Evolutionary conservation across 2,113 vertebrate genomes (phyloP).

Genomic region (Pycnonotus jocosus): DNA sequence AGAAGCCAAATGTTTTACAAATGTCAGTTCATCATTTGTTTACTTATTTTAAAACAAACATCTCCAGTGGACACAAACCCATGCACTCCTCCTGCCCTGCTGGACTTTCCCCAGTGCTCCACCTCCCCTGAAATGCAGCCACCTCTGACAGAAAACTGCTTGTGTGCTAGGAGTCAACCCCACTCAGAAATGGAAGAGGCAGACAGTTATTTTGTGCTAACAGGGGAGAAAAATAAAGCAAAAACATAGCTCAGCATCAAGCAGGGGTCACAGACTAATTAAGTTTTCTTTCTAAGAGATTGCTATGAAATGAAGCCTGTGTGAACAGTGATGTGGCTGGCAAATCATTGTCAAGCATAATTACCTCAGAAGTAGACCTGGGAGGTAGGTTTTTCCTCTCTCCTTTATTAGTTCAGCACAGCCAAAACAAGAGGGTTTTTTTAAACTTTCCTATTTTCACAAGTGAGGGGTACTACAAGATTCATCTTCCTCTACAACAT

Average conservation of each 20-base stretch:
- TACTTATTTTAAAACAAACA: background rate
- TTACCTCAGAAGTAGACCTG: background rate
- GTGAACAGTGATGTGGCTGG: background rate
- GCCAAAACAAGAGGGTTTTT: background rate
- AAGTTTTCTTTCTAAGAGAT: background rate
- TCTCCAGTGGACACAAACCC: background rate
- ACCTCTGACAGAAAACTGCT: background rate
- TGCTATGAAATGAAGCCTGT: conserved; percentile 20
- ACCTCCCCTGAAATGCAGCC: background rate
- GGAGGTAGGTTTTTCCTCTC: conserved; percentile 34
- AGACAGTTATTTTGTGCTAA: background rate
- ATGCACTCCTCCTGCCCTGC: background rate
- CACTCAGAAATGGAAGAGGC: background rate
- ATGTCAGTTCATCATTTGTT: background rate
- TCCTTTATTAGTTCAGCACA: background rate
- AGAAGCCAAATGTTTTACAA: background rate
- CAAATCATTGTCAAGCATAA: conserved; percentile 41
- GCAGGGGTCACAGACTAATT: conserved; percentile 31
- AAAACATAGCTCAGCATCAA: background rate
- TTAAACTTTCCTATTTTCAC: background rate
- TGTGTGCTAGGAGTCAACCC: background rate
- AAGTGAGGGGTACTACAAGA: background rate
- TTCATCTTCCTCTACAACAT: background rate
- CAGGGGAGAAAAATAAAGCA: background rate
- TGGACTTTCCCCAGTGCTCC: background rate